Evolutionary conservation across 2,797 vertebrate genomes (phyloP).

Genomic region (Limnodromus scolopaceus): DNA sequence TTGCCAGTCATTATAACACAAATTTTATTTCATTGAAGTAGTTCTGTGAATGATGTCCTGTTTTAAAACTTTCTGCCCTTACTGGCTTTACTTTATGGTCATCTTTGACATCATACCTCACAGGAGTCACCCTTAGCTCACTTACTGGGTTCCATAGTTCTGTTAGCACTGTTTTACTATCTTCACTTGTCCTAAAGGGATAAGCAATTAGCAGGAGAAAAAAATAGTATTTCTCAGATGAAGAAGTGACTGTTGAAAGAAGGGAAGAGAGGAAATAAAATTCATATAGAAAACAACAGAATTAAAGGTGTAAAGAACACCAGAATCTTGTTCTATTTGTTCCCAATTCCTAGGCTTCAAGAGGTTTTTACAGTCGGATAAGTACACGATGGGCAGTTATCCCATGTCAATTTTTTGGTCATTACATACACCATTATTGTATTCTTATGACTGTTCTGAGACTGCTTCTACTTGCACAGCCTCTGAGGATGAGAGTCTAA

Average conservation of each 20-base stretch:
- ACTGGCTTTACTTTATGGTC: not conserved
- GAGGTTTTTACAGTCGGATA: not conserved
- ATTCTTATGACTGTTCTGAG: not conserved
- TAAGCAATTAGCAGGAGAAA: not conserved
- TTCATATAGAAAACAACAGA: not conserved
- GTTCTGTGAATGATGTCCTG: not conserved
- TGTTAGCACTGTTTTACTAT: not conserved
- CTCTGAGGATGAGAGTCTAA: not conserved
- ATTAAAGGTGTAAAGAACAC: not conserved
- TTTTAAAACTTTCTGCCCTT: not conserved
- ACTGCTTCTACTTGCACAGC: not conserved
- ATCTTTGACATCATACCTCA: not conserved
- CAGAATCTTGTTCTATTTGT: not conserved
- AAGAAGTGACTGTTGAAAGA: not conserved
- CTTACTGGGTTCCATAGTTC: not conserved
- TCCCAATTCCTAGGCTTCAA: not conserved
- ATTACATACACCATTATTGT: not conserved
- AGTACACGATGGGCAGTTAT: not conserved
- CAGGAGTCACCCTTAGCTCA: not conserved
- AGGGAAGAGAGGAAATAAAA: not conserved
- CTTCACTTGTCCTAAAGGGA: not conserved
- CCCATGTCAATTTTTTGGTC: not conserved
- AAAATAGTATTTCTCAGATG: not conserved
- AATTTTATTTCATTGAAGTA: not conserved
- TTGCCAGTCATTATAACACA: not conserved